Evolutionary conservation across 2,113 vertebrate genomes (phyloP).

Genomic region (Pagrus major): DNA sequence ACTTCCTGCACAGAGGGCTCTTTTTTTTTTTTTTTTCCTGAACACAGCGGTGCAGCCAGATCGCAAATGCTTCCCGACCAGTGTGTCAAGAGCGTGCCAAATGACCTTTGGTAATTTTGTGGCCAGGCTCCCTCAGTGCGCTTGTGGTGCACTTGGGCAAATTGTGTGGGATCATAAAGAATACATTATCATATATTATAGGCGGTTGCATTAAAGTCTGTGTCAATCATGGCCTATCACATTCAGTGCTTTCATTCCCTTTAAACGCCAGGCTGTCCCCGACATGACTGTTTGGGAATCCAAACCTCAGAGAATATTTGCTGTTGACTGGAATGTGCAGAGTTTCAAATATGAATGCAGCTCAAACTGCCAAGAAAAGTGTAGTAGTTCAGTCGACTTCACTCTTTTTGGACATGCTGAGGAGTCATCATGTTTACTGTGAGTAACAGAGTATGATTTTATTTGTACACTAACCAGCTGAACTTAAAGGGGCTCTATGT

Average conservation of each 20-base stretch:
- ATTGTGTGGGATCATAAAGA: neutral
- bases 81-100: neutral
- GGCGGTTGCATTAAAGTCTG: neutral
- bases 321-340: neutral
- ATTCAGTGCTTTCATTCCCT: neutral
- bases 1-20: neutral
- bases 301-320: neutral
- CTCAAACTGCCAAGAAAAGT: neutral
- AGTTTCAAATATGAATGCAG: neutral
- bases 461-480: neutral
- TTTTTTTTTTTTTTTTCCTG: neutral
- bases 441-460: neutral
- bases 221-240: neutral
- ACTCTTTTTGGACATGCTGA: neutral
- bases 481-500: no score
- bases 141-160: slow-evolving; percentile 7
- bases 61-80: neutral
- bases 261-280: neutral
- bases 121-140: neutral
- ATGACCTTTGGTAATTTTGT: neutral
- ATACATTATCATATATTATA: neutral
- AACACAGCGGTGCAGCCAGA: neutral
- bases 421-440: neutral
- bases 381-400: neutral
- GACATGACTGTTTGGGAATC: slow-evolving; percentile 1